Evolutionary conservation across 2,888 invertebrate species (phyloP).

Genomic region (Bellardia bayeri): DNA sequence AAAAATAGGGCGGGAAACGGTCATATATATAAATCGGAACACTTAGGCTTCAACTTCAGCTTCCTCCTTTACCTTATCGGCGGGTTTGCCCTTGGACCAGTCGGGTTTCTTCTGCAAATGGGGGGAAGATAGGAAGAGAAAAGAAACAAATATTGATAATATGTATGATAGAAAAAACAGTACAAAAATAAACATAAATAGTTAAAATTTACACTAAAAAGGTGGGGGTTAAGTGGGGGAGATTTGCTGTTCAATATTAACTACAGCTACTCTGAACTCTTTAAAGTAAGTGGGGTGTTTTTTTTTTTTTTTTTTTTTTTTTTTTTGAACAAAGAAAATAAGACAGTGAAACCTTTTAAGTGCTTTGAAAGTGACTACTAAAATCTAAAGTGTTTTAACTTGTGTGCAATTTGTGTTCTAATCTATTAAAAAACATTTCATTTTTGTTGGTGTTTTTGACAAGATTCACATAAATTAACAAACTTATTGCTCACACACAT

Average conservation of each 20-base stretch:
- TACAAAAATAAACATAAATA: constrained; percentile 6
- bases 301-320: too few species aligned
- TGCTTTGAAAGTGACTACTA: constrained; percentile 16
- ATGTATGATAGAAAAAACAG: constrained; percentile 9
- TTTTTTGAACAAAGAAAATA: not conserved
- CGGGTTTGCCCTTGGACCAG: constrained; percentile 96
- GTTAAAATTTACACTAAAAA: not conserved
- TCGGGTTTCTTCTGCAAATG: constrained; percentile 94
- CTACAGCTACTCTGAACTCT: not conserved
- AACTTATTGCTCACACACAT: constrained; percentile 46
- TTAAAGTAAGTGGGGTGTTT: not conserved
- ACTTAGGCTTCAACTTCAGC: constrained; percentile 93
- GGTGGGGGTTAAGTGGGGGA: constrained; percentile 4
- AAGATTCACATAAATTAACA: constrained; percentile 37
- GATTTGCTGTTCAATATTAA: not conserved
- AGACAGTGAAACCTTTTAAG: not conserved
- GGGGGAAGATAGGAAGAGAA: constrained; percentile 28
- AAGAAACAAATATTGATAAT: constrained; percentile 54
- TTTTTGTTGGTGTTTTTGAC: constrained; percentile 32
- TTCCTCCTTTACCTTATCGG: constrained; percentile 94
- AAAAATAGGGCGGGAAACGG: constrained; percentile 81
- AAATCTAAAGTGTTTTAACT: constrained; percentile 21
- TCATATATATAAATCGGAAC: constrained; percentile 80
- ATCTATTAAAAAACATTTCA: constrained; percentile 18
- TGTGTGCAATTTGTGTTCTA: constrained; percentile 50